Evolutionary conservation across 2,113 vertebrate genomes (phyloP), one percentile per base, ranked within the genome.

Genomic region (Sphaerodactylus townsendi): DNA sequence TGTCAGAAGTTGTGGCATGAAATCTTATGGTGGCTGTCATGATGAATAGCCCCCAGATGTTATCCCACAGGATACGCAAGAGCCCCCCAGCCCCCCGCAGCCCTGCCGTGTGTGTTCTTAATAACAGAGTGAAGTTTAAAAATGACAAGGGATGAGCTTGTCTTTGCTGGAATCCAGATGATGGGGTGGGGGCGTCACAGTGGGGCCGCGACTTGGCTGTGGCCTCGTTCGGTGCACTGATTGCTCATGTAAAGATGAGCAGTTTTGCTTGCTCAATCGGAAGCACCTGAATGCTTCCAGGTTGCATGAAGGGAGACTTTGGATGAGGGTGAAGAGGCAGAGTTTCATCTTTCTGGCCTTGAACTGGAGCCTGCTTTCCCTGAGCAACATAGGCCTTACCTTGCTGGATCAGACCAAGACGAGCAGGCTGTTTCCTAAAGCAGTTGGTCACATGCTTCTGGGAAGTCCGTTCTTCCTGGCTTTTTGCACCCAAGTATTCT

Each of bases 21-120:
- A 85, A 90, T 69, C 2, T 30, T 28, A 69, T 35, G 78, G 83
- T 84, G 90, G 88, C 88, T 79, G 65, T 41, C 33, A 1, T 87
- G 92, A 87, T 91, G 91, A 88, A 93, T 93, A 2, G 87, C 87
- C 91, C 93, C 89, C 93, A 94, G 93, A 93, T 93, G 93, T 92
- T 88, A 83, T 23, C 87, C 90, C 92, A 59, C 3, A 11, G 89
- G 91, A 85, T 70, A 84, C 62, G 10, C 25, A 1, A 41, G 84
- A 0, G 1, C 25, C 84, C 2, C 1, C 64, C 90, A 37, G 33
- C 23, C 33, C 35, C 75, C 25, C n/a, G n/a, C n/a, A n/a, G 21
- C 71, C 25, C 71, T 1, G 23, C 28, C 28, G 5, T 50, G 91
- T 37, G 70, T 86, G 87, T 59, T 68, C 59, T 85, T 90, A 87